Base-by-base conservation (phyloP, 2,797 vertebrate genomes). In the Arnoldichthys spilopterus region DNA sequence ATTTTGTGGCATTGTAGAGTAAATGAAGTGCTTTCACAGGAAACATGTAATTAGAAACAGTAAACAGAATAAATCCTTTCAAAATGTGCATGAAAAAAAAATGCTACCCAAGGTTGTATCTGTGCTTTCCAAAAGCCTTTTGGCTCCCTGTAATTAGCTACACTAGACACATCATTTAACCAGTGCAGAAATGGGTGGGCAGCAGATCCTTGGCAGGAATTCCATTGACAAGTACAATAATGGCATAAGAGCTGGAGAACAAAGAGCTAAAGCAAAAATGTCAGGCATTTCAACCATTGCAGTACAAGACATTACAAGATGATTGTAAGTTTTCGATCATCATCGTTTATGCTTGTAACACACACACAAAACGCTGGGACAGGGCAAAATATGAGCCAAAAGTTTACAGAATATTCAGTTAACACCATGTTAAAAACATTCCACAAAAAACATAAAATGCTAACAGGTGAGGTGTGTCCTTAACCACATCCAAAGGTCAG, bases 41-140 rank as follows among this genome's bases (percentile, higher is more conserved):
- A 72, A 56, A 72, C 7, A 20, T 58, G 37, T 56, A 73, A 78
- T 78, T 73, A 78, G 20, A 54, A 58, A 58, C 61, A 64, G 64
- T 47, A 78, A 78, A 72, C 69, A 72, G 26, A 56, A 15, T 20
- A n/a, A 49, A 16, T 64, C 34, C 24, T 53, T 18, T 53, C 1
- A 63, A 53, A 56, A 62, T 6, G n/a, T 49, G 37, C 58, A 40
- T 24, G 26, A 47, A 9, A 11, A 71, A 53, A 37, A 4, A 67
- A 15, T 40, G 30, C 4, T 12, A n/a, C n/a, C 24, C 22, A 28
- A 54, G 56, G 43, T 71, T 70, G 47, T 0, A 16, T 11, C 4
- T 56, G 24, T 11, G 64, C 24, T 58, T 68, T 58, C 37, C 37
- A 37, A 64, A 6, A 64, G 37, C 45, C 68, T 51, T 34, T 34